Conservation (phyloP, 2,888 invertebrate species). For the Podotricha telesiphe region DNA sequence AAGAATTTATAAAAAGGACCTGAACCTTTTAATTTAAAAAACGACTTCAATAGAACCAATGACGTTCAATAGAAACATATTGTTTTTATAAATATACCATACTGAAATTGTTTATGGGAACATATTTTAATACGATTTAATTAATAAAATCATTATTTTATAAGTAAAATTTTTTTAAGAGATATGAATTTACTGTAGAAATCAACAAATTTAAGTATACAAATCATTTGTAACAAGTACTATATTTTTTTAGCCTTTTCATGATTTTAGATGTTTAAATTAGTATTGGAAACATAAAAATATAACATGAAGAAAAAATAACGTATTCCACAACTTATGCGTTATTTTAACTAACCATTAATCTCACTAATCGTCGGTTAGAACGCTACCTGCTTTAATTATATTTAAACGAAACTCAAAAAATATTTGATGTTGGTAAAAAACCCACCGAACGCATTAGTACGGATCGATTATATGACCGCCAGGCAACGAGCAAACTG, state of each 20-base stretch:
- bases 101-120: too few relatives aligned
- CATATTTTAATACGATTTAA: too few relatives aligned
- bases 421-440: slow-evolving; percentile 51
- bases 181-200: too few relatives aligned
- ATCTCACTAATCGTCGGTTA: slow-evolving; percentile 22
- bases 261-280: neutral
- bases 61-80: too few relatives aligned
- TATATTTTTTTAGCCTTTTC: too few relatives aligned
- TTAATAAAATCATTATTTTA: too few relatives aligned
- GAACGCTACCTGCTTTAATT: slow-evolving; percentile 26
- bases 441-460: slow-evolving; percentile 56
- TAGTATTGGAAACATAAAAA: neutral
- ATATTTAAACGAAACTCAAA: slow-evolving; percentile 23
- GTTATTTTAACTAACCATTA: slow-evolving; percentile 9
- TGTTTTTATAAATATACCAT: too few relatives aligned
- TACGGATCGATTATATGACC: slow-evolving; percentile 66
- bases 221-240: too few relatives aligned
- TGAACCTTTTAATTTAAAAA: slow-evolving; percentile 31
- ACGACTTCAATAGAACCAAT: slow-evolving; percentile 21
- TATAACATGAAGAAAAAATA: neutral
- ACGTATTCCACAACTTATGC: slow-evolving; percentile 1
- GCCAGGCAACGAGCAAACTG: slow-evolving; percentile 57
- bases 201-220: too few relatives aligned
- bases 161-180: too few relatives aligned
- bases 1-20: slow-evolving; percentile 28